These are phyloP conservation scores for Trichogramma pretiosum DNA, from an alignment of 1,140 invertebrate genomes.

Conservation along the genomic window DNA sequence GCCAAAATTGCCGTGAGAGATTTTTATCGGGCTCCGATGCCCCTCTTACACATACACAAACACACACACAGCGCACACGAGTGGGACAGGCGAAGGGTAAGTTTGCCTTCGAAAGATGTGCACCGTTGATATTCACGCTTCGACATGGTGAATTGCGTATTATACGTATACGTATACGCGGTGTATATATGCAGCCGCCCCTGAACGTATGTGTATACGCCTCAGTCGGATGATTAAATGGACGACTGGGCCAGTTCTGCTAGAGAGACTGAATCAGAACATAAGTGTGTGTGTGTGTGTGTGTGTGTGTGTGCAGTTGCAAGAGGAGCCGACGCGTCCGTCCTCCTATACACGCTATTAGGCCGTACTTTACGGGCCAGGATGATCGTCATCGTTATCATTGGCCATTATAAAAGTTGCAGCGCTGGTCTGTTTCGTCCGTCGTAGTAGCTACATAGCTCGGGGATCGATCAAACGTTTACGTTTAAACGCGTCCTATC, in stretches of 20 bases:
- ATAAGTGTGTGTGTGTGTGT: constrained; percentile 26
- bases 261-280: no score
- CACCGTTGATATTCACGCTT: constrained; percentile 40
- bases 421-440: no score
- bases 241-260: constrained; percentile 23
- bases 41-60: background rate
- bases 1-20: constrained; percentile 40
- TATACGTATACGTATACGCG: no score
- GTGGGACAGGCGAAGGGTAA: background rate
- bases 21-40: constrained; percentile 28
- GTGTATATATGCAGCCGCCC: no score
- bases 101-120: constrained; percentile 25
- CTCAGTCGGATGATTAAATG: constrained; percentile 36
- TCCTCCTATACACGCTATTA: background rate
- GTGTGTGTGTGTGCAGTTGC: background rate
- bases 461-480: constrained; percentile 16
- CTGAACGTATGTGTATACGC: no score
- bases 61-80: background rate
- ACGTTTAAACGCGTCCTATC: background rate
- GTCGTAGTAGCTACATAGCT: no score
- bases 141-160: constrained; percentile 29
- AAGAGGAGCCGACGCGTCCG: background rate
- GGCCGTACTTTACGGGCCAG: background rate
- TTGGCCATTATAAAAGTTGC: no score
- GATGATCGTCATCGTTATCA: no score